Percentiles rank a stretch among this genome's conserved stretches.
Evolutionary conservation across 2,888 invertebrate genomes (phyloP).

Genomic region (Trileptium ribeirensis): DNA sequence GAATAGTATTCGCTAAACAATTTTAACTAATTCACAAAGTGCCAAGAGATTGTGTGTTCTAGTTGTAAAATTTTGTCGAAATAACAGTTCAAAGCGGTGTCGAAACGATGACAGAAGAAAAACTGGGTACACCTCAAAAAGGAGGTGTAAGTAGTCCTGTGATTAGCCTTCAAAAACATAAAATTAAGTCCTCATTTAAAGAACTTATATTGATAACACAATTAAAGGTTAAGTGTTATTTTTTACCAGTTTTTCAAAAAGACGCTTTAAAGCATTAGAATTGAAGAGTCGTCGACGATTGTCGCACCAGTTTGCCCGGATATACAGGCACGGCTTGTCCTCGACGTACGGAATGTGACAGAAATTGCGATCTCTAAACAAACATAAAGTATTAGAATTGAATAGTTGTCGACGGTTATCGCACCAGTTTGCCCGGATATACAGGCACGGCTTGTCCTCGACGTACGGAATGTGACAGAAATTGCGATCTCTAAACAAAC

Average conservation of each 20-base stretch:
- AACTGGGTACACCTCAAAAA: too few relatives aligned
- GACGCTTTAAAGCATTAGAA: conserved; percentile 71
- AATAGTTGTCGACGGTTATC: conserved; percentile 77
- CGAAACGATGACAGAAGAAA: too few relatives aligned
- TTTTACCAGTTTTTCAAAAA: conserved; percentile 72
- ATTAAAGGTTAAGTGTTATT: too few relatives aligned
- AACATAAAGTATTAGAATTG: conserved; percentile 69
- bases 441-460: conserved; percentile 80
- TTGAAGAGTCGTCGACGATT: conserved; percentile 76
- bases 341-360: conserved; percentile 75
- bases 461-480: conserved; percentile 73
- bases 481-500: conserved; percentile 53
- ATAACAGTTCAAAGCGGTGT: too few relatives aligned
- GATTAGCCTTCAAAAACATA: too few relatives aligned
- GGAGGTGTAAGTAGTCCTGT: too few relatives aligned
- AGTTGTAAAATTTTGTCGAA: too few relatives aligned
- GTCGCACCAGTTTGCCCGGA: conserved; percentile 74
- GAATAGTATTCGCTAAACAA: too few relatives aligned
- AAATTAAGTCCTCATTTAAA: too few relatives aligned
- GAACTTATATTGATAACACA: too few relatives aligned
- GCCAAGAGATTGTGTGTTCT: too few relatives aligned
- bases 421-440: conserved; percentile 72
- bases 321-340: conserved; percentile 77
- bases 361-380: conserved; percentile 58
- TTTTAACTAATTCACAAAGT: too few relatives aligned